Base-by-base conservation (phyloP, 2,797 vertebrate genomes). In the Mus spretus region DNA sequence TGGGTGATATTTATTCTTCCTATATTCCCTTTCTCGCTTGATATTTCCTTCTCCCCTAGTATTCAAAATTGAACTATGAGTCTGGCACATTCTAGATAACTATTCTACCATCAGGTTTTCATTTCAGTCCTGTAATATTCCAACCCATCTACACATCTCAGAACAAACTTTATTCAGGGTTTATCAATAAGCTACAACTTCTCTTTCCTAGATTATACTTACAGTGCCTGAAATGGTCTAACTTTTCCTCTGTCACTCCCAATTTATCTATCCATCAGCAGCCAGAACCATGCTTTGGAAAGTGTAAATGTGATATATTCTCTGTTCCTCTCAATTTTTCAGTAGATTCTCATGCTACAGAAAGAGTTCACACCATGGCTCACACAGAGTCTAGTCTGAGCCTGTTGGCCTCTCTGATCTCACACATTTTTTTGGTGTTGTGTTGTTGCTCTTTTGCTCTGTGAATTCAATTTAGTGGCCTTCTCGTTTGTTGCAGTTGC, bases 201-300 rank as follows among this genome's bases (percentile, higher is more conserved):
- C 40, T 87, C n/a, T 86, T 75, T 31, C 31, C 17, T 79, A 12
- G 15, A 85, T 91, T 87, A 44, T 31, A 40, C 13, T 91, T 90
- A 82, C 28, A 55, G 15, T 5, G 40, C 53, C 28, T 88, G 85
- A 80, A 80, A 72, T 77, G 31, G 37, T 80, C 57, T 94, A 37
- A 91, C 13, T 89, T 74, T n/a, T 79, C 40, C 12, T 61, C 13
- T 19, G 3, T 83, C 12, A 65, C 55, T 92, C 17, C 24, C 11
- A 80, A 53, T 28, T 91, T 50, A 87, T 50, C 50, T 11, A 53
- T 11, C 20, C 67, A 0, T 65, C 12, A 44, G 20, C 12, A 44
- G 17, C 19, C 40, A 78, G 77, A 92, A 75, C 24, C 24, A 81
- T 50, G 19, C 14, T 80, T 83, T 87, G 67, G 40, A 72, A 83